Base-by-base conservation (phyloP, 2,888 invertebrate genomes). In the Asteroscopus sphinx region DNA sequence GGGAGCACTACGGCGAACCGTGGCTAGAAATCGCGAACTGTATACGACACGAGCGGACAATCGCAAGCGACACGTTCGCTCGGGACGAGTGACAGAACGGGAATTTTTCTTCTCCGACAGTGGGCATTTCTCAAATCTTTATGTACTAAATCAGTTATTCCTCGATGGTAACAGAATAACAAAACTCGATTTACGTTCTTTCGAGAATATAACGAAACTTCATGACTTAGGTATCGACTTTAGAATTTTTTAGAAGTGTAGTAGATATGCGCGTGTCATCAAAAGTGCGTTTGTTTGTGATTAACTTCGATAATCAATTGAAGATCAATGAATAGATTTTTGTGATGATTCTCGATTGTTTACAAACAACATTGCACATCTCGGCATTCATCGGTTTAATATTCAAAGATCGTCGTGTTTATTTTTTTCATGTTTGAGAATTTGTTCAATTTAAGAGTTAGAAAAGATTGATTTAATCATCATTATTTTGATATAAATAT, bases 131-230 rank as follows among this genome's bases (percentile, higher is more conserved):
- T 94, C 96, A 41, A 97, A 97, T 51, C 95, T 97, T 72, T 96
- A 96, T 81, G 96, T 96, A 15, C 89, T 97, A 57, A 96, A 96
- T 79, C 96, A 97, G 83, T 93, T 97, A 71, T 96, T 96, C 76
- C 93, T 97, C 61, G 97, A 97, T 84, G 95, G 96, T 64, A 98
- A 97, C 84, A 95, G 95, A 84, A 96, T 98, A 73, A 95, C 95
- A 48, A 94, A 93, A 78, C 95, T 97, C 45, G 96, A 97, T 84
- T 92, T 95, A 45, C 95, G 95, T 75, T 96, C 97, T 21, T 97
- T 98, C 85, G 95, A 96, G 82, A 97, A 97, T 89, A 96, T 97
- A 79, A 97, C 97, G 7, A 96, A 96, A 85, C 94, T 98, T 35
- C 96, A 97, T 85, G 97, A 97, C 86, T 94, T 97, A 72, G 96